Base-by-base conservation (phyloP, 2,888 invertebrate genomes). In the Bombylius discolor region DNA sequence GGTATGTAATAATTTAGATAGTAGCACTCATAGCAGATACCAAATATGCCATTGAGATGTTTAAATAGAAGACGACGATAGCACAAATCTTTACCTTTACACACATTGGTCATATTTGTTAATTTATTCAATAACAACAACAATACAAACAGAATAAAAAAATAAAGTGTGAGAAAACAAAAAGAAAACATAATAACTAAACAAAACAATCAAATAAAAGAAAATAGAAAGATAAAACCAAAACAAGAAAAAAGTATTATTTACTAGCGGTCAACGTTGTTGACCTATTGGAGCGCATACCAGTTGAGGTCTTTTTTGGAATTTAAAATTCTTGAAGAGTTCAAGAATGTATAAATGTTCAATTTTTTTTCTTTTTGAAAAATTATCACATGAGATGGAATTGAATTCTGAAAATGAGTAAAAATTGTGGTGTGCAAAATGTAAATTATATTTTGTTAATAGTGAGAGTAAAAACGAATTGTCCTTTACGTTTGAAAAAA, bases 211-310 rank as follows among this genome's bases (percentile, higher is more conserved):
- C 4, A 42, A 42, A 42, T 42, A 42, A 42, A 42, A 11, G 5
- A 23, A 23, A 23, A 23, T 23, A 23, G 23, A 1, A 3, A 23
- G 3, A 23, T 3, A 23, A 23, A 23, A 23, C 23, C 23, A 23
- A 23, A 23, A 11, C 11, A 42, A 42, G 11, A 42, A 4, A 11
- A 42, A 11, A 42, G 8, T 42, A 42, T 49, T 54, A 49, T 54
- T 54, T 54, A 45, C 39, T 49, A 49, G 49, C 45, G 53, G 53
- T 54, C 53, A 54, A 45, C 44, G 45, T 34, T 54, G 53, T 49
- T 54, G 53, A 54, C 53, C 53, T 49, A 49, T 49, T 23, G 2
- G 23, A 23, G 39, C 11, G 53, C 48, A 49, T 49, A 49, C 49
- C 53, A 49, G 53, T 23, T 49, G 45, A 54, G 49, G 42, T 44